Base-by-base conservation (phyloP, 2,888 invertebrate genomes). In the Drosophila birchii region DNA sequence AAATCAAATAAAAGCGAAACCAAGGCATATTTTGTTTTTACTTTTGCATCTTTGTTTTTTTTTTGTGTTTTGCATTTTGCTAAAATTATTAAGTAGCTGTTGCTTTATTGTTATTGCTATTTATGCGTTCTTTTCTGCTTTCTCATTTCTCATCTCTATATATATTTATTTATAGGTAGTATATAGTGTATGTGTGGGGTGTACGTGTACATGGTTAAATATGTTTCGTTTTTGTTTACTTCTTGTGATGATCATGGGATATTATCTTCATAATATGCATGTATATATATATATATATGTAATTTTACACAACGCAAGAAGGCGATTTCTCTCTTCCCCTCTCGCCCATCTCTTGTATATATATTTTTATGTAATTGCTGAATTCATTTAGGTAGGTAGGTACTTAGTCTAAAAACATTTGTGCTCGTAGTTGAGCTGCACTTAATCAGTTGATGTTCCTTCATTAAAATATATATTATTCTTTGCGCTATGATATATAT, bases 51-150 rank as follows among this genome's bases (percentile, higher is more conserved):
- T 71, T 71, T 80, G 54, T 64, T 75, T 68, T 60, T 72, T 60
- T 61, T 64, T 41, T 47, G 62, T 66, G 49, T 71, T 85, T 84
- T 86, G 76, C 79, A 87, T 86, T 88, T 81, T 81, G 78, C 86
- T 86, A 87, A 85, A 88, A 81, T 87, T 80, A 84, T 81, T 86
- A 86, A 86, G 89, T 88, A 86, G 89, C 89, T 78, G 86, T 88
- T 86, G 86, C 86, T 88, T 86, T 86, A 86, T 88, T 85, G 76
- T 78, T 81, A 70, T 70, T 67, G 57, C 60, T 73, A 62, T 68
- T 62, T 66, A 63, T 59, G 63, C 72, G 61, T 70, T 74, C 63
- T 76, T 71, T 79, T 68, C 44, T 71, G 60, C 58, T 61, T 73
- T 73, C 66, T 62, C 58, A 66, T 64, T 66, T 51, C 54, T 54